Base-by-base conservation (phyloP, 2,797 vertebrate genomes). In the Pangasius macronema region DNA sequence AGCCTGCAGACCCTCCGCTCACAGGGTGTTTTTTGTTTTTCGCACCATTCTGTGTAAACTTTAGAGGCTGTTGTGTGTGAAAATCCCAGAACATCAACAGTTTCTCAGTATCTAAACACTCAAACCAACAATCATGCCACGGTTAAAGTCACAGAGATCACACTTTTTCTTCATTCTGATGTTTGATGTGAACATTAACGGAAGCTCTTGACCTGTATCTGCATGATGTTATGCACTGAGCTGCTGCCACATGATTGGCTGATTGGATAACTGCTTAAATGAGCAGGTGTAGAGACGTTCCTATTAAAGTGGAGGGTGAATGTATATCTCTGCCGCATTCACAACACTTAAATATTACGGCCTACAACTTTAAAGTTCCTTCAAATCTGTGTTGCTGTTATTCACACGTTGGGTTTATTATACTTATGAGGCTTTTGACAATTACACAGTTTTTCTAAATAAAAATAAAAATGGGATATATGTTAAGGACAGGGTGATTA, bases 381-480 rank as follows among this genome's bases (percentile, higher is more conserved):
- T 73, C 8, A 73, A 14, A 75, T 75, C 42, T 18, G 61, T 84
- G 85, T n/a, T 88, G 24, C 77, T 67, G 11, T 75, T 72, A 57
- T 22, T 24, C 27, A 81, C 27, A n/a, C 10, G 5, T 14, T 11
- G 72, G 70, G 5, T 72, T 22, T 73, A 10, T 72, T 14, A 73
- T 39, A 36, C 24, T 70, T 27, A 22, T 11, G 20, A 4, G 22
- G 39, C 42, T 73, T 73, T 46, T 33, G 27, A 20, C 20, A n/a
- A 1, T 27, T 63, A 4, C 61, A 8, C 10, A 13, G 13, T 22
- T 18, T 24, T 67, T n/a, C 30, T 30, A 65, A 65, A 65, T 4
- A 30, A 30, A 30, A 30, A 65, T 30, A 10, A 30, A 30, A 30
- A 65, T 30, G 3, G 5, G 11, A 30, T 30, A 14, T 67, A 33